Evolutionary conservation across 2,888 invertebrate species (phyloP), one percentile per base, ranked within the genome.

Genomic region (Oscheius sp.): DNA sequence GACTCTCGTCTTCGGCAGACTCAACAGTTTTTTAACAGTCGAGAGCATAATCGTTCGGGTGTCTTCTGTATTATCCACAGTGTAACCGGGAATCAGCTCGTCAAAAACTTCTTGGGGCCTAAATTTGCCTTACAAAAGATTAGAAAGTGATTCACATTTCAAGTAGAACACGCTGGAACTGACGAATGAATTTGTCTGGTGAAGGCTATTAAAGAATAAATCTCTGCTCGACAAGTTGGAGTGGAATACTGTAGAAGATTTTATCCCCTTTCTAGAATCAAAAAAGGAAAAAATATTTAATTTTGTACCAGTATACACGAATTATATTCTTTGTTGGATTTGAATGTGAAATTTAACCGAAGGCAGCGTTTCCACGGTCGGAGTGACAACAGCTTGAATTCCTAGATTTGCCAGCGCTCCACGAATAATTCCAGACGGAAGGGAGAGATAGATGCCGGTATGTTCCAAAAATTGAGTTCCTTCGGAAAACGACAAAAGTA

Each of bases 391-490:
- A 87, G 94, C 93, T 61, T 74, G 52, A 58, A 78, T 92, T 70
- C 95, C 95, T 73, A 98, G 90, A 89, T 96, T 96, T 20, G 95
- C 93, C 73, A 98, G 89, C 55, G 95, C 95, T 37, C 97, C 98
- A 86, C 97, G 90, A 65, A 98, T 91, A 77, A 97, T 89, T 3
- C 97, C 97, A 89, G 96, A 96, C 0, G 97, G 95, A 87, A 95
- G 95, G 1, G 96, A 94, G 65, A 96, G 75, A 66, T 81, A 84
- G 23, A 81, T 91, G 6, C 75, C 70, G 10, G 79, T 70, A 46
- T 82, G 91, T 86, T 94, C 94, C 75, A 96, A 89, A 88, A 95
- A 96, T 85, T 97, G 96, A 84, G 93, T 92, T 3, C 93, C 92
- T 82, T 91, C 92, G 2, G 94, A 93, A 80, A 98, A 91, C 84